Percentiles rank a stretch among this genome's conserved stretches.
Conservation (phyloP, 2,113 vertebrate genomes). For the Carollia perspicillata region DNA sequence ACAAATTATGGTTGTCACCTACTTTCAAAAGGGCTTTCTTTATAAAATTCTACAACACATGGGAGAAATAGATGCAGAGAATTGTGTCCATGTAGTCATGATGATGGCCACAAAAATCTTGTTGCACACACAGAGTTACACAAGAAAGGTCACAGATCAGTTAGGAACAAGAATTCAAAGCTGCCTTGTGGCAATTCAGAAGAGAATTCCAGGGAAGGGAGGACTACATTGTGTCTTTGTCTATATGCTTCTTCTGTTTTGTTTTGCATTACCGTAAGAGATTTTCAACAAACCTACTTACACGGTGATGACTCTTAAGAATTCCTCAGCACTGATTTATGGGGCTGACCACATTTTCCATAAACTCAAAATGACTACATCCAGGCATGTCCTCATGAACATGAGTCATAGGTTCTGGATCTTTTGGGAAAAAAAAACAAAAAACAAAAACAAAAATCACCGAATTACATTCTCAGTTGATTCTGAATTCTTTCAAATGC, state of each 20-base stretch:
- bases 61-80: background rate
- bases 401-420: conserved; percentile 74
- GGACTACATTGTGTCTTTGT: background rate
- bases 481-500: conserved; percentile 33
- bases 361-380: conserved; percentile 65
- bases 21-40: background rate
- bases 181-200: background rate
- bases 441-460: conserved; percentile 70
- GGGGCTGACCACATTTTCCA: conserved; percentile 75
- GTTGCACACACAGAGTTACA: background rate
- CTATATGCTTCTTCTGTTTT: background rate
- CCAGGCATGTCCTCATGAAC: conserved; percentile 66
- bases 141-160: background rate
- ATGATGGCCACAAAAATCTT: background rate
- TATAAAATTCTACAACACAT: background rate
- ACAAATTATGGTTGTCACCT: background rate
- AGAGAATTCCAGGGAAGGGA: background rate
- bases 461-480: conserved; percentile 47
- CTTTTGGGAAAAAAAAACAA: conserved; percentile 60
- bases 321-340: conserved; percentile 67
- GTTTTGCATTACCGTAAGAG: conserved; percentile 23
- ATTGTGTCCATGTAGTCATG: background rate
- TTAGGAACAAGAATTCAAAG: background rate
- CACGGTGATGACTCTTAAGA: conserved; percentile 10
- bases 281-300: background rate